Evolutionary conservation across 2,113 vertebrate genomes (phyloP), one percentile per base, ranked within the genome.

Genomic region (Lipophrys pholis): DNA sequence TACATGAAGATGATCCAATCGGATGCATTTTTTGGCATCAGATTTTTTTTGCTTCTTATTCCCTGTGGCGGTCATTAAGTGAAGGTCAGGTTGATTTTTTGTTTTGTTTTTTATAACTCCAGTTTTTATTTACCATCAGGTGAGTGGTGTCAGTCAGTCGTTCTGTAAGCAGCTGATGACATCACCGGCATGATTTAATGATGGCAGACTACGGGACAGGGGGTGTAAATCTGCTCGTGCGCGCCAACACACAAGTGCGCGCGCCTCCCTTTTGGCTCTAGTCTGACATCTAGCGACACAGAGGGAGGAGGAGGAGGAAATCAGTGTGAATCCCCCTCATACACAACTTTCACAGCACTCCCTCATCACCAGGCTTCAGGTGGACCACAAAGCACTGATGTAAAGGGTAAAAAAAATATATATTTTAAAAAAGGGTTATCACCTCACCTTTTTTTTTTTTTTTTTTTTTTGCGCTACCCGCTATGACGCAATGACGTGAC

Each of bases 241-340:
- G 21, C 63, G 63, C 58, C 54, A 54, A 62, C 76, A 60, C 75
- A 68, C 72, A 46, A 35, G 30, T 75, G 69, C 56, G 63, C 62
- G 15, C 43, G 55, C 64, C 69, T 76, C 62, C 81, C 71, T 65
- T 30, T 89, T 88, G 87, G 86, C 91, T 91, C 91, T 74, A 91
- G 87, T 63, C 89, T 93, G 91, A 91, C 91, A 93, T 88, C 91
- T 91, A 93, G 91, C 84, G 91, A 87, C 89, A 77, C 70, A 48
- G 80, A 30, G 21, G 21, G 21, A 30, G 21, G 21, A 30, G 70
- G 65, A 15, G 52, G 21, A 30, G 21, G 21, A 30, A 30, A 30
- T 30, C 21, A 30, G 21, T 30, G 21, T 30, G 21, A 30, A 30
- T 30, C 21, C 21, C 21, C 21, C 21, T 30, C 21, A 30, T 30